Base-by-base conservation (phyloP, 2,113 vertebrate genomes). In the Oncorhynchus keta region DNA sequence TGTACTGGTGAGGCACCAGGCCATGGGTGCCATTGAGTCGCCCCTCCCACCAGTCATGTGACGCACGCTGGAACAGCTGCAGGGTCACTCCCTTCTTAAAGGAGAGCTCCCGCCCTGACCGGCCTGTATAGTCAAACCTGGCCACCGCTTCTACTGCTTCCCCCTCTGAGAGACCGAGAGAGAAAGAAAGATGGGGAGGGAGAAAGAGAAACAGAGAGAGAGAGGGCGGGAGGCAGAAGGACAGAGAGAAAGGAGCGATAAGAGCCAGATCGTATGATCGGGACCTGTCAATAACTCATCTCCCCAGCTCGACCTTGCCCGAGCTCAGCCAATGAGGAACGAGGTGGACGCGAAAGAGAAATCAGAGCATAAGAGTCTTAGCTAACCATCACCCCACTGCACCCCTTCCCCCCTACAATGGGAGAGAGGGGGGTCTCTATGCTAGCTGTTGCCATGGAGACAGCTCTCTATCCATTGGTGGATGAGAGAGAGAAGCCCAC, bases 41-140 rank as follows among this genome's bases (percentile, higher is more conserved):
- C 70, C 98, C 97, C 94, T 99, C 98, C 98, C 98, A 99, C 98
- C 98, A 99, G 93, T 99, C 98, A 82, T 98, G 96, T 3, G 98
- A 99, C 0, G 97, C 97, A 0, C 98, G 95, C 88, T 97, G 97
- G 76, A 97, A 97, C 24, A 99, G 95, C 83, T 97, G 95, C 83
- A 99, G 90, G 1, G 95, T 95, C 26, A 96, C 95, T 2, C 98
- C 98, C 89, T 99, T 99, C 93, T 98, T 98, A 88, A 99, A 99
- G 82, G 97, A 96, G 68, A 99, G 94, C 75, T 99, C 98, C 67
- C 97, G 94, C 48, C 94, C 97, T 0, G 98, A 97, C 70, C 98
- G 95, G 73, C 98, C 98, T 22, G 93, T 74, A 0, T 99, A 99
- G 93, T 99, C 98, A 77, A 99, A 99, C 91, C 96, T 97, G 68